Evolutionary conservation across 1,140 invertebrate species (phyloP).

Genomic region (Caenorhabditis briggsae): DNA sequence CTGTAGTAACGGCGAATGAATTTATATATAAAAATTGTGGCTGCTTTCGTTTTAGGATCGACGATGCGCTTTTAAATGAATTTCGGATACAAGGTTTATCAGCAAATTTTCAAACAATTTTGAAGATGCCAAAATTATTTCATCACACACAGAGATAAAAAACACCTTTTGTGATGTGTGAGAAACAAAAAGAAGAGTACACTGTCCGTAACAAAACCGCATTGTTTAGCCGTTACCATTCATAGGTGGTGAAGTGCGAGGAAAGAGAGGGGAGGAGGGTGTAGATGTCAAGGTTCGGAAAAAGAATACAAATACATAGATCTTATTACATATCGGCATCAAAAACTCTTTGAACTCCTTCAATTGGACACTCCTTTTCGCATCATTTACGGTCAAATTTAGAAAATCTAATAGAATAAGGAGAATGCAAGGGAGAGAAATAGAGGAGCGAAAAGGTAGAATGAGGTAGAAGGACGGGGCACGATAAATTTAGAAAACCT

Average conservation of each 20-base stretch:
- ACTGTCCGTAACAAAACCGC: constrained; percentile 50
- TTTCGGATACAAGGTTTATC: no score
- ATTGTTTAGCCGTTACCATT: constrained; percentile 47
- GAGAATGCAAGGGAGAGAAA: constrained; percentile 6
- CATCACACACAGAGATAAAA: no score
- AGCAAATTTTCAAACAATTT: no score
- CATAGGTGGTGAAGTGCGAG: constrained; percentile 1
- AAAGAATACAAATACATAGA: not conserved
- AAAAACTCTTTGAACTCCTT: constrained; percentile 36
- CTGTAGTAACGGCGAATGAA: no score
- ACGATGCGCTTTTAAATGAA: no score
- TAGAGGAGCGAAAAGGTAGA: not conserved
- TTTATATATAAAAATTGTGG: no score
- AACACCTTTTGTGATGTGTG: not conserved
- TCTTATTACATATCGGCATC: constrained; percentile 49
- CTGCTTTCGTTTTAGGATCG: no score
- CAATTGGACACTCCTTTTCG: not conserved
- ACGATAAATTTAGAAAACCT: no score
- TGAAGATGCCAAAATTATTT: no score
- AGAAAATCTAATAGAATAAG: not conserved
- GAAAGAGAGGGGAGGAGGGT: not conserved
- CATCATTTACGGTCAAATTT: constrained; percentile 53
- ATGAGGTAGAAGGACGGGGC: not conserved
- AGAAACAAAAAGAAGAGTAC: constrained; percentile 46
- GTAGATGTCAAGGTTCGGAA: constrained; percentile 40